A percentile compares a stretch with the other conserved stretches of the same genome.
Conservation (phyloP, 2,113 vertebrate genomes). For the Parotia lawesii region DNA sequence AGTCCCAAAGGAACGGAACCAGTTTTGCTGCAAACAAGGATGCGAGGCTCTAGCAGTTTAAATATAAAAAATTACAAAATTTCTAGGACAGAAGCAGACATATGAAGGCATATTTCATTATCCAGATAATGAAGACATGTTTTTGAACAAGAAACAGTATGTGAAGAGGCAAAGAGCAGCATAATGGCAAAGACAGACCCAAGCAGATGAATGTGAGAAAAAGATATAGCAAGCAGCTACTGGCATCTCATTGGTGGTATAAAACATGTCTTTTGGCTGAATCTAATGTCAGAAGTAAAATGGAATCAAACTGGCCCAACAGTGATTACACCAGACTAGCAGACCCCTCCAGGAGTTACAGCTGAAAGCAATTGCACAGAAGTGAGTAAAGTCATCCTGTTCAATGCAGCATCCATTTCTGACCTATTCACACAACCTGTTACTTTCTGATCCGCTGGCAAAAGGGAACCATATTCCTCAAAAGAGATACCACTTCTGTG, state of each 20-base stretch:
- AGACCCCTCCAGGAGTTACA: background rate
- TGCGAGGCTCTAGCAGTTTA: background rate
- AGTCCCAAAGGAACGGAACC: background rate
- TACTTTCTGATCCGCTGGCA: background rate
- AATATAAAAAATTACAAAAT: background rate
- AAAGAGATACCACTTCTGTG: background rate
- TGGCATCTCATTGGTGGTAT: background rate
- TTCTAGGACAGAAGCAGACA: background rate
- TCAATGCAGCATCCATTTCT: background rate
- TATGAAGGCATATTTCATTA: background rate
- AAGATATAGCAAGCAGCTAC: background rate
- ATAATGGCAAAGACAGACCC: background rate
- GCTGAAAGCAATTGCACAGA: background rate
- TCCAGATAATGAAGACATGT: too few relatives aligned
- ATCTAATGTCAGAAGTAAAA: background rate
- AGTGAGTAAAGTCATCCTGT: background rate
- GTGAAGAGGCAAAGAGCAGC: background rate
- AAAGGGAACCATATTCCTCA: background rate
- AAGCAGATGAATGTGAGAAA: background rate
- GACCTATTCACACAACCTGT: background rate
- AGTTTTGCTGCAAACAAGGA: background rate
- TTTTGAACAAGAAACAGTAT: background rate
- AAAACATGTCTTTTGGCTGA: background rate
- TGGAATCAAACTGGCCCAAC: background rate
- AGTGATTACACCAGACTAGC: background rate